Evolutionary conservation across 1,140 invertebrate genomes (phyloP), one percentile per base, ranked within the genome.

Genomic region (Oedothorax gibbosus): DNA sequence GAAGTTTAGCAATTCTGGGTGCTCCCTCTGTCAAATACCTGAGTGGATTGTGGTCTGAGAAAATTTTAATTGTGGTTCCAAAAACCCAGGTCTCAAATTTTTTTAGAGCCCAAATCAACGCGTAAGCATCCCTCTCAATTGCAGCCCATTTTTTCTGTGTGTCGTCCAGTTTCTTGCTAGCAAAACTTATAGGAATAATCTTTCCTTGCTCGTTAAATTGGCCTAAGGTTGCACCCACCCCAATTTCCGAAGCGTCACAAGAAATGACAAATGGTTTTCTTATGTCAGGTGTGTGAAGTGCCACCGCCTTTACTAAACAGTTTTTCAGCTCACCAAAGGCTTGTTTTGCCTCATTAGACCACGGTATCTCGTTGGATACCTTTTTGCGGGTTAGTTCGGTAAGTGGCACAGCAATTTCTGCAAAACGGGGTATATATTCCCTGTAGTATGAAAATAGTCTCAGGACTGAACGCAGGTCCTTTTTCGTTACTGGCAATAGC

Each of bases 401-500:
- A 2, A 68, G 20, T 18, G 65, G 65, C 11, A 11, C 2, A 11
- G 20, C 65, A 18, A 68, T 18, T 21, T 68, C 65, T 11, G 65
- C 65, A 68, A 18, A 68, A n/a, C n/a, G 14, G 1, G 14, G 15
- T 15, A 21, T 18, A 68, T 21, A 68, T 68, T 18, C 14, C n/a
- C 21, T 21, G 11, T 21, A 21, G 65, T 68, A 68, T 18, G 11
- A 68, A n/a, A 68, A 18, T 62, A 62, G 6, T 62, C 57, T 6
- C 18, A 62, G 18, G 12, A 6, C 18, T 18, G 57, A 62, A 15
- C 57, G 12, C 18, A 62, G 18, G 3, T 12, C 12, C 57, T 62
- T 62, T 62, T 62, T 62, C 18, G 57, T 88, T n/a, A 54, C 8
- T 49, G 10, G 81, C 64, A 68, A 88, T 87, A 11, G 69, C 56